phyloP scores from a whole-genome alignment of 2,113 vertebrate species.

The Lasiurus borealis region DNA sequence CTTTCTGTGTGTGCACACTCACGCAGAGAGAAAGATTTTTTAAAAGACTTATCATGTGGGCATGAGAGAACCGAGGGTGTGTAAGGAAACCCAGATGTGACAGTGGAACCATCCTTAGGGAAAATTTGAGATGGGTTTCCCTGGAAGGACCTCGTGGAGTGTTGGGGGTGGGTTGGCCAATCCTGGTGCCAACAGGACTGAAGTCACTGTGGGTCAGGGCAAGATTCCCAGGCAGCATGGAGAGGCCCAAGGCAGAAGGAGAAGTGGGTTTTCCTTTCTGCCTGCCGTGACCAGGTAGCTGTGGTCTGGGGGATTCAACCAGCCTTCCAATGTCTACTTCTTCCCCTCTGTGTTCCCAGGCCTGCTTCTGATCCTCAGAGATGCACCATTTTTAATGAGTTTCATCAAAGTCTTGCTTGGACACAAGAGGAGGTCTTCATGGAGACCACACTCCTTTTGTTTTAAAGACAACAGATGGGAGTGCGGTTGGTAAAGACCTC shows the following conservation, averaged over 20 bases:
- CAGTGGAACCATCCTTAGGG: background rate
- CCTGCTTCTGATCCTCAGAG: conserved; percentile 51
- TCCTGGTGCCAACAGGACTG: background rate
- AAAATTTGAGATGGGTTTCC: background rate
- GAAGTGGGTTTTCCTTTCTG: background rate
- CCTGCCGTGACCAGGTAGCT: background rate
- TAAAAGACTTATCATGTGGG: background rate
- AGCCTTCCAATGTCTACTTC: background rate
- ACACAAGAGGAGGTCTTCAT: background rate
- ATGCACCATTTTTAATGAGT: background rate
- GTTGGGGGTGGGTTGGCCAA: background rate
- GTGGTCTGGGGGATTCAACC: background rate
- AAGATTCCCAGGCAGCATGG: background rate
- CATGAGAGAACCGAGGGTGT: background rate
- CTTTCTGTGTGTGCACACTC: background rate
- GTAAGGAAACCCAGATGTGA: background rate
- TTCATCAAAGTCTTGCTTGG: conserved; percentile 41
- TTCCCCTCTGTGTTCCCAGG: background rate
- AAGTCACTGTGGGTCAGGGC: background rate
- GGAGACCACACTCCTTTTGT: background rate
- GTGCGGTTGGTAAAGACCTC: background rate
- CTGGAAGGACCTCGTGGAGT: background rate
- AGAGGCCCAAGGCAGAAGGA: background rate
- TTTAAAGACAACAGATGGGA: conserved; percentile 57
- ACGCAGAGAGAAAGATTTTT: background rate